Conservation (phyloP, 2,113 vertebrate species). For the Carettochelys insculpta region DNA sequence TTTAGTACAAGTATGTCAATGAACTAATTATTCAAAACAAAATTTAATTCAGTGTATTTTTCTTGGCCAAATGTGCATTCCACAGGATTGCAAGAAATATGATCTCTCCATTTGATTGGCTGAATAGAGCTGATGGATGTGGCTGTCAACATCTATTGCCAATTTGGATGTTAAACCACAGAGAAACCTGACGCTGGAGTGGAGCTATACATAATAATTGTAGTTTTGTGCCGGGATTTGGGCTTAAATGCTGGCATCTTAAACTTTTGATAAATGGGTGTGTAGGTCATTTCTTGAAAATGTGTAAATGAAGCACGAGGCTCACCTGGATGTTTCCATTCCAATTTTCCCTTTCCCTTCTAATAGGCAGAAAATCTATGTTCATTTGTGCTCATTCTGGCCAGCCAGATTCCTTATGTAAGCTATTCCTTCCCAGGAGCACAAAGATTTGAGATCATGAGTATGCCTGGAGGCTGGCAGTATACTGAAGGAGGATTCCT, state of each 20-base stretch:
- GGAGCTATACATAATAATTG: background rate
- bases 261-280: background rate
- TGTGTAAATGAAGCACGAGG: background rate
- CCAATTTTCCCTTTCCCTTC: background rate
- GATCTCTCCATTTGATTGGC: background rate
- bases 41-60: background rate
- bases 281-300: background rate
- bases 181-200: background rate
- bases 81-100: background rate
- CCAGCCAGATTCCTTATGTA: background rate
- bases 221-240: background rate
- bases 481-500: background rate
- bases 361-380: background rate
- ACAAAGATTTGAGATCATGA: background rate
- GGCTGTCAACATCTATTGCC: conserved; percentile 23
- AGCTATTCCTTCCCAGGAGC: background rate
- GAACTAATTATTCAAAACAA: conserved; percentile 61
- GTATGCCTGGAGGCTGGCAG: background rate
- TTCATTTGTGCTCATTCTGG: background rate
- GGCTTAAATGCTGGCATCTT: background rate
- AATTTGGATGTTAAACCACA: conserved; percentile 31
- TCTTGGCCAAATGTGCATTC: background rate
- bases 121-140: conserved; percentile 4
- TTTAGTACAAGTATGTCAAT: conserved; percentile 48
- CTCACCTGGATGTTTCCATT: background rate